Evolutionary conservation across 2,113 vertebrate genomes (phyloP).

Genomic region (Barbus barbus): DNA sequence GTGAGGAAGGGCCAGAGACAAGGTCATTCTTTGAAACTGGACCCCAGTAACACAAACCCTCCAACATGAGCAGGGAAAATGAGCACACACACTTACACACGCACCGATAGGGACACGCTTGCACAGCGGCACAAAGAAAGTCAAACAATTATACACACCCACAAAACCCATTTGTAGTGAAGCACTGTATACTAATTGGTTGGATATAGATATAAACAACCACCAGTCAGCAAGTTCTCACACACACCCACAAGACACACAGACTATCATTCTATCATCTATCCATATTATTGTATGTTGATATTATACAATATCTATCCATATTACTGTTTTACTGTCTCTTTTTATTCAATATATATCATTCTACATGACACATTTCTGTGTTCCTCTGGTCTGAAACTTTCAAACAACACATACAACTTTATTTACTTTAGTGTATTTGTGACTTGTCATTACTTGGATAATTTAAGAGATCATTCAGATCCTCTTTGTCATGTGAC

Average conservation of each 20-base stretch:
- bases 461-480: background rate
- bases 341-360: background rate
- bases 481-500: background rate
- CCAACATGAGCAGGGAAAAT: slow-evolving; percentile 46
- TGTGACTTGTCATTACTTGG: background rate
- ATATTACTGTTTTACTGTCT: background rate
- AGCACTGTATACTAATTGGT: background rate
- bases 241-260: background rate
- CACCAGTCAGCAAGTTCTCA: background rate
- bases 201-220: background rate
- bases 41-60: slow-evolving; percentile 49
- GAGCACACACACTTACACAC: background rate
- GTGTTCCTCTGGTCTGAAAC: background rate
- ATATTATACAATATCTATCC: background rate
- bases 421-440: background rate
- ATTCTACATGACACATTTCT: background rate
- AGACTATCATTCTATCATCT: background rate
- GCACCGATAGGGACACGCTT: background rate
- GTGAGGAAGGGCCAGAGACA: slow-evolving; percentile 44
- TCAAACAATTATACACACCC: slow-evolving; percentile 4
- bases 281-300: background rate
- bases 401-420: background rate
- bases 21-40: slow-evolving; percentile 52
- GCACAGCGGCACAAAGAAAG: background rate
- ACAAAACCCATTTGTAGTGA: background rate